Base-by-base conservation (phyloP, 2,888 invertebrate genomes). In the Mellilla xanthometata region DNA sequence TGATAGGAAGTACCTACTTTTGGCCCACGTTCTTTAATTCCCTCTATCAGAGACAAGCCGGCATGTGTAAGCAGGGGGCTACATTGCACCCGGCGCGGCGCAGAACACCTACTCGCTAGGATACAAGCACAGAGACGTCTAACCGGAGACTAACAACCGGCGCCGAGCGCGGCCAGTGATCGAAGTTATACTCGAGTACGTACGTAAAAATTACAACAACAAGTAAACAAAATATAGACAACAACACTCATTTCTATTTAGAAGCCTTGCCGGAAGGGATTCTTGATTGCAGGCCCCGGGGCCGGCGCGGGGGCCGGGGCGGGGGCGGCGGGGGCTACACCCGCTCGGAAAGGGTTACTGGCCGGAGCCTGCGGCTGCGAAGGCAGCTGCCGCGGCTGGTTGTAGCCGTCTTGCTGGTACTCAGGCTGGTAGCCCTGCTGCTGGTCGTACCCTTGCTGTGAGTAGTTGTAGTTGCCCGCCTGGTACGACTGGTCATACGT, bases 261-360 rank as follows among this genome's bases (percentile, higher is more conserved):
- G 86, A 95, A 94, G 80, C 95, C 95, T 92, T 95, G 95, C 77
- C 96, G 93, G 90, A 96, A 96, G 50, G 95, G 95, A 86, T 95
- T 95, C 68, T 93, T 92, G 67, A 92, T 91, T 40, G 88, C 65
- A 44, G 75, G 85, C 83, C 68, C 51, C 87, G 74, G 72, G 63
- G 72, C 84, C 68, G 68, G 89, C 1, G 74, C 56, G 1, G n/a
- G n/a, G n/a, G 69, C 57, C 1, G 76, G 64, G 1, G 68, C 55
- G 0, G 76, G 62, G 1, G 68, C 54, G 1, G 76, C 57, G 0
- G 85, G 41, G 56, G 68, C 58, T 1, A 56, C 60, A 0, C 70
- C 71, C 19, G 82, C 78, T 43, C 87, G 61, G 71, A 88, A 88
- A 2, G 88, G 85, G 58, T 86, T 88, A 64, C 69, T 88, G 49